These are phyloP conservation scores for Acronicta leporina DNA, from an alignment of 2,888 invertebrate species.

Conservation along the genomic window DNA sequence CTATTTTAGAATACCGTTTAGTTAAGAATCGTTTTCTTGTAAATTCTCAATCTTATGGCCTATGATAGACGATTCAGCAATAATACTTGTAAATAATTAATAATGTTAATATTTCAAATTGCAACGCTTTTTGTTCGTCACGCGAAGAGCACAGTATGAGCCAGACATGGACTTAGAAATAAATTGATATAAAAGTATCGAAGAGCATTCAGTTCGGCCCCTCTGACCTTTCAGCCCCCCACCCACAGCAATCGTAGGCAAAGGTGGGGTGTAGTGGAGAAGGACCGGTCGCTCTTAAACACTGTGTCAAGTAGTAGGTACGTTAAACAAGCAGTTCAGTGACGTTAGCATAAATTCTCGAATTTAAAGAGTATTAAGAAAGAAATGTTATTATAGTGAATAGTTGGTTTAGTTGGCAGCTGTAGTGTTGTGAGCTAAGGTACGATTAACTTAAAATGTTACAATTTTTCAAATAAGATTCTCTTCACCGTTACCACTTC, in stretches of 20 bases:
- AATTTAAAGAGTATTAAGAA: conserved; percentile 57
- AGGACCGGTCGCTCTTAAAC: neutral
- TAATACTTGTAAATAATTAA: conserved; percentile 74
- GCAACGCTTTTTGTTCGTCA: conserved; percentile 50
- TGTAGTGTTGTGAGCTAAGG: conserved; percentile 47
- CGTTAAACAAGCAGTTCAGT: conserved; percentile 12
- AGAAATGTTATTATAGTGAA: conserved; percentile 48
- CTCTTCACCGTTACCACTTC: conserved; percentile 17
- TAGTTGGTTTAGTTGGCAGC: conserved; percentile 51
- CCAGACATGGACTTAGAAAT: conserved; percentile 51
- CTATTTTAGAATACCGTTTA: neutral
- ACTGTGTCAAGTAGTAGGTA: neutral
- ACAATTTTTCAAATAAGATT: conserved; percentile 26
- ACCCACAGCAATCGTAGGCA: too few species aligned
- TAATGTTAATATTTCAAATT: conserved; percentile 58
- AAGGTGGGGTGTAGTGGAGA: neutral
- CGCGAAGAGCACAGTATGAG: conserved; percentile 42
- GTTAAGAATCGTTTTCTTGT: conserved; percentile 25
- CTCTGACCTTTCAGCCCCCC: too few species aligned
- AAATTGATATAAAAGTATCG: conserved; percentile 3
- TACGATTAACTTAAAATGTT: conserved; percentile 38
- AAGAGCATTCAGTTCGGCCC: neutral
- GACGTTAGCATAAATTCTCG: conserved; percentile 41
- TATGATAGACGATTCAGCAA: conserved; percentile 66
- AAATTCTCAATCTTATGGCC: conserved; percentile 63